phyloP scores from a whole-genome alignment of 2,888 invertebrate genomes.

The Myathropa florea region DNA sequence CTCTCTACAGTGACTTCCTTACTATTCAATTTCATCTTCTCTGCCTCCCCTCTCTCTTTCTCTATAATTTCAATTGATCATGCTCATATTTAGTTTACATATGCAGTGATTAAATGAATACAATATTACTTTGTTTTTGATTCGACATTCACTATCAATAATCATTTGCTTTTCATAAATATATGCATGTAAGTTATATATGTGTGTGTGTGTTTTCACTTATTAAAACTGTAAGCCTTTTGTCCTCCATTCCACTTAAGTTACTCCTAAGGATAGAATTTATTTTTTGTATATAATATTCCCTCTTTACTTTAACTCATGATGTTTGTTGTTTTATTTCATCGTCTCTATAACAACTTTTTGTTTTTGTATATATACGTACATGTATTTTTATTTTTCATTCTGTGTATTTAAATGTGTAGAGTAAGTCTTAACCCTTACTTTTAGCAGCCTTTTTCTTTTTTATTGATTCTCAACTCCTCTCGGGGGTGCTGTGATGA shows the following conservation, averaged over 20 bases:
- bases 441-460: slow-evolving; percentile 78
- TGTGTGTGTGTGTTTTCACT: slow-evolving; percentile 35
- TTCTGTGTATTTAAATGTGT: slow-evolving; percentile 19
- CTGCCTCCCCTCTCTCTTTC: not conserved
- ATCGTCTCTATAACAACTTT: not conserved
- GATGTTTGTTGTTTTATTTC: slow-evolving; percentile 11
- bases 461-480: slow-evolving; percentile 80
- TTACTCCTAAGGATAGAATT: slow-evolving; percentile 59
- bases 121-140: not conserved
- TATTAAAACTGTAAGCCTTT: slow-evolving; percentile 67
- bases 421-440: slow-evolving; percentile 77
- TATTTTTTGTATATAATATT: slow-evolving; percentile 34
- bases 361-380: slow-evolving; percentile 10
- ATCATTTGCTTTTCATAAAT: slow-evolving; percentile 3
- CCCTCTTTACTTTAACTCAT: slow-evolving; percentile 2
- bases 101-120: not conserved
- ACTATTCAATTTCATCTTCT: not conserved
- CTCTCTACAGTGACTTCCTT: slow-evolving; percentile 18
- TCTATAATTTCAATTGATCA: slow-evolving; percentile 16
- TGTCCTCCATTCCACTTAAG: slow-evolving; percentile 67
- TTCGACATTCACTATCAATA: slow-evolving; percentile 1
- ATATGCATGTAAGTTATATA: slow-evolving; percentile 15
- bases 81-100: not conserved
- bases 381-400: slow-evolving; percentile 25
- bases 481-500: slow-evolving; percentile 80